Evolutionary conservation across 2,113 vertebrate genomes (phyloP), one percentile per base, ranked within the genome.

Genomic region (Menura novaehollandiae): DNA sequence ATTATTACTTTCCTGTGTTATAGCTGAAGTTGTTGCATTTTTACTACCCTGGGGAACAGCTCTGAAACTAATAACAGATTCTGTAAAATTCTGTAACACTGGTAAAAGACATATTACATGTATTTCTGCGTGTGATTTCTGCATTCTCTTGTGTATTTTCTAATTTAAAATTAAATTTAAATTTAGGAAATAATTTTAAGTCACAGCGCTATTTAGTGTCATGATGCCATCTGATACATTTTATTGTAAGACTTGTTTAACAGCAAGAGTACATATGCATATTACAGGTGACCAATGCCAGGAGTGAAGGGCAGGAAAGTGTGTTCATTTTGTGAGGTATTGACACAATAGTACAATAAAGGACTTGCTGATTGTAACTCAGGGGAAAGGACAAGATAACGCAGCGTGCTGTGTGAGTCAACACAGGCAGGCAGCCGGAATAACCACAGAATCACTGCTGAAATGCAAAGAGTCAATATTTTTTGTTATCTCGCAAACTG

Each of bases 321-420:
- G 46, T 3, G 15, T 26, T 51, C 14, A 41, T 80, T 75, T 66
- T 66, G n/a, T 58, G 60, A 74, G 24, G 32, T 49, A 63, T 7
- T 67, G 52, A 58, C 39, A 43, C 16, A 55, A 22, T 4, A 41
- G 11, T 37, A 46, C 28, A 49, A 19, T 53, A 32, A 81, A 58
- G 16, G 26, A 62, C 8, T 72, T 88, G 21, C 13, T 83, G 17
- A 24, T 39, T 53, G 17, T 41, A 60, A 2, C 21, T 75, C 47
- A 33, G 19, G 32, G 27, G 21, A 88, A 85, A 20, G 18, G 18
- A 64, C 16, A 35, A 20, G 17, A 79, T 43, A 62, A 55, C 15
- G 4, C 5, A 14, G 3, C 3, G 30, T 13, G 18, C 41, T 52
- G 26, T 3, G 2, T 27, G 12, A 43, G 17, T 27, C 0, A 5